Base-by-base conservation (phyloP, 2,113 vertebrate species). In the Odobenus rosmarus region DNA sequence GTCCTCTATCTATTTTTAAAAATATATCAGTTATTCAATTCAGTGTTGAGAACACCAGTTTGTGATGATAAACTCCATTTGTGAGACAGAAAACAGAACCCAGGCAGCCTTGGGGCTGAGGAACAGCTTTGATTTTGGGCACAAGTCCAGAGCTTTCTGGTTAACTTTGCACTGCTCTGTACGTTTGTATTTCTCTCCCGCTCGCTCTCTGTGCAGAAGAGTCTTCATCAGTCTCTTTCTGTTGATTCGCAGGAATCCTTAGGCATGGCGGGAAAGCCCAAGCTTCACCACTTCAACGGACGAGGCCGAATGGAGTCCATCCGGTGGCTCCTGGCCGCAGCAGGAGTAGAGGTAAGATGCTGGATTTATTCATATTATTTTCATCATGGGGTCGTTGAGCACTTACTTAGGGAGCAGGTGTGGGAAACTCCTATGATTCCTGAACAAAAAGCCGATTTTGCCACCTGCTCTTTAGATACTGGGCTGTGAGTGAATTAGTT, bases 21-120 rank as follows among this genome's bases (percentile, higher is more conserved):
- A 80, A 23, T 31, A 8, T 88, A 88, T 36, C 67, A 46, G 71
- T 82, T 72, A 79, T 77, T 86, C 80, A 46, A 74, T 94, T 76
- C 59, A 33, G 33, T 31, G 88, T 79, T 91, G 99, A 99, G 98
- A 99, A 99, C 98, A 99, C 99, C 99, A 99, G 96, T 98, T 99
- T 99, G 98, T 99, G 99, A 94, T 99, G 99, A 85, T 98, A 99
- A 94, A 99, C 99, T 8, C 99, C 99, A 69, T 99, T 99, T 0
- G 99, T 99, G 97, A 99, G 98, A 90, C 61, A 99, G 98, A 99
- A 99, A 99, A 98, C 98, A 26, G 99, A 99, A 49, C 98, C 99
- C 97, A 99, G 99, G 97, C 99, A 99, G 21, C 99, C 99, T 93
- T 98, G 98, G 80, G 99, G 98, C 98, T 99, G 99, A 92, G 99